phyloP scores from a whole-genome alignment of 1,140 invertebrate genomes.

The Hyposmocoma kahamanoa region DNA sequence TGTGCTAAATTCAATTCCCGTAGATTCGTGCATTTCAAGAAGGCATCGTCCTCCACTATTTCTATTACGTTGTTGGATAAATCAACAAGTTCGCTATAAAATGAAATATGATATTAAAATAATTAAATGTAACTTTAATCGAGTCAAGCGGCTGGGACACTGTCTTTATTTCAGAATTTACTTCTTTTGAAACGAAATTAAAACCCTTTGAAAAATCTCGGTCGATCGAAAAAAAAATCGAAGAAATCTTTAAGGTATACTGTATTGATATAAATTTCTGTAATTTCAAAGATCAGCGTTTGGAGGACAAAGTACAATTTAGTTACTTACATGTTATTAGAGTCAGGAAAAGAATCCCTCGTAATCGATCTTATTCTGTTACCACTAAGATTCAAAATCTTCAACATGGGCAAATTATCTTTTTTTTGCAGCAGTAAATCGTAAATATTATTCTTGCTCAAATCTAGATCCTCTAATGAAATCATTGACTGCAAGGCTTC shows the following conservation, averaged over 20 bases:
- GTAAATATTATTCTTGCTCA: constrained; percentile 59
- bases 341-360: constrained; percentile 50
- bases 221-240: too few relatives aligned
- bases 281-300: too few relatives aligned
- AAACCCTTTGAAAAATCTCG: too few relatives aligned
- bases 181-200: too few relatives aligned
- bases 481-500: constrained; percentile 43
- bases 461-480: constrained; percentile 51
- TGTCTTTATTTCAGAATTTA: too few relatives aligned
- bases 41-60: constrained; percentile 51
- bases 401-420: constrained; percentile 39
- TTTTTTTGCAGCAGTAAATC: constrained; percentile 38
- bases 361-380: constrained; percentile 53
- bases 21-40: constrained; percentile 44
- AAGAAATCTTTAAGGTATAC: too few relatives aligned
- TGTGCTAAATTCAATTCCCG: constrained; percentile 59
- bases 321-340: constrained; percentile 56
- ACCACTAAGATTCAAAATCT: constrained; percentile 47
- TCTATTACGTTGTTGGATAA: constrained; percentile 66
- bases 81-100: constrained; percentile 63
- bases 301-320: too few relatives aligned
- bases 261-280: too few relatives aligned
- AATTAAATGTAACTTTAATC: too few relatives aligned
- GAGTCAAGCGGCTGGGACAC: too few relatives aligned
- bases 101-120: too few relatives aligned